A percentile compares a stretch with the other conserved stretches of the same genome.
phyloP scores from a whole-genome alignment of 2,888 invertebrate genomes.

The Eurytoma adleriae region DNA sequence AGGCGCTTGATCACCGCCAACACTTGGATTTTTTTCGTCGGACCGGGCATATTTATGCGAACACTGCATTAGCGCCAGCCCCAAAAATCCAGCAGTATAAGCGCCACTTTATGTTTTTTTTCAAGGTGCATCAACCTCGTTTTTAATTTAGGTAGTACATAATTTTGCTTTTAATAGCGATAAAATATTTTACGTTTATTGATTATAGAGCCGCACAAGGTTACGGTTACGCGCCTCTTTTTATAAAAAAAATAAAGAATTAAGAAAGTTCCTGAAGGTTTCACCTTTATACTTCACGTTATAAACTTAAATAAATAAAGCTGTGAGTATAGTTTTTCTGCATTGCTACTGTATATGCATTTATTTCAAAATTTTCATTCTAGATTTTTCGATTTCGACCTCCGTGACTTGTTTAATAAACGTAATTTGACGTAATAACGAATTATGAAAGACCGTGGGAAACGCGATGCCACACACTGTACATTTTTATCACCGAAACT shows the following conservation, averaged over 20 bases:
- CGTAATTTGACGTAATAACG: neutral
- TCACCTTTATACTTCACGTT: too few species aligned
- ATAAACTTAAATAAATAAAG: too few species aligned
- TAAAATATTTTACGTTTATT: conserved; percentile 25
- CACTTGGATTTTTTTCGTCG: conserved; percentile 50
- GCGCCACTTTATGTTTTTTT: conserved; percentile 42
- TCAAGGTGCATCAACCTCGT: conserved; percentile 44
- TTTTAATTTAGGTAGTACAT: conserved; percentile 1
- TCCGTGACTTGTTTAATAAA: neutral
- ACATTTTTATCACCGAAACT: too few species aligned
- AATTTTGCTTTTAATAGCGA: neutral
- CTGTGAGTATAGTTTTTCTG: too few species aligned
- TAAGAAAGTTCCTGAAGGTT: too few species aligned
- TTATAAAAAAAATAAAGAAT: too few species aligned
- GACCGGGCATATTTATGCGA: conserved; percentile 47
- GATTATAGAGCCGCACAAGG: neutral
- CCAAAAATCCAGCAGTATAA: conserved; percentile 31
- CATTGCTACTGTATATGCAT: too few species aligned
- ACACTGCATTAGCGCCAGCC: conserved; percentile 51
- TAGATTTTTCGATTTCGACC: too few species aligned
- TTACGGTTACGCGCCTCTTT: too few species aligned
- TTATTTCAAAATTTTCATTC: too few species aligned
- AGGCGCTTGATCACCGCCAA: conserved; percentile 60
- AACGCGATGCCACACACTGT: too few species aligned
- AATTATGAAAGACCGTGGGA: too few species aligned